Evolutionary conservation across 2,113 vertebrate genomes (phyloP).

Genomic region (Himantopus leucocephalus): DNA sequence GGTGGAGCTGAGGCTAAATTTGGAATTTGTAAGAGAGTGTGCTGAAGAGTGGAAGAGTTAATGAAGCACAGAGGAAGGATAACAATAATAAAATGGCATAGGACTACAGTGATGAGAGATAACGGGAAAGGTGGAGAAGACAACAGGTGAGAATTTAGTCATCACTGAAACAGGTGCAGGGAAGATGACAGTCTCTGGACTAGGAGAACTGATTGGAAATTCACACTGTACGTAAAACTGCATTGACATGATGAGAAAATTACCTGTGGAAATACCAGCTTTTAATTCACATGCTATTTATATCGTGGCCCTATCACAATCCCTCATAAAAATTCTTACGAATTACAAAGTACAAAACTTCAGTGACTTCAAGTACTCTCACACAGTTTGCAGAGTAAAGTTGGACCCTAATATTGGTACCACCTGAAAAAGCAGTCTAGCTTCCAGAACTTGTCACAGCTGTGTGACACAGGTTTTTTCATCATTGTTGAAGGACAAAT

Average conservation of each 20-base stretch:
- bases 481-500: constrained; percentile 53
- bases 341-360: not conserved
- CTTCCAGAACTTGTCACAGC: not conserved
- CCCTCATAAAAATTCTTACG: not conserved
- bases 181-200: not conserved
- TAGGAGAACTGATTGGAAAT: not conserved
- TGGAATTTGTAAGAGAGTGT: not conserved
- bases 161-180: not conserved
- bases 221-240: not conserved
- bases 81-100: not conserved
- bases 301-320: not conserved
- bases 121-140: not conserved
- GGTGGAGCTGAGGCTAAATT: not conserved
- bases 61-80: not conserved
- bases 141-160: not conserved
- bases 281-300: not conserved
- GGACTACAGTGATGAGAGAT: not conserved
- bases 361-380: not conserved
- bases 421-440: not conserved
- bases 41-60: not conserved
- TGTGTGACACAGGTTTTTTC: constrained; percentile 31
- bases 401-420: not conserved
- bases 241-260: not conserved
- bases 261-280: not conserved
- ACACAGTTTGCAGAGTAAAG: not conserved